Evolutionary conservation across 2,797 vertebrate genomes (phyloP).

Genomic region (Labroides dimidiatus): DNA sequence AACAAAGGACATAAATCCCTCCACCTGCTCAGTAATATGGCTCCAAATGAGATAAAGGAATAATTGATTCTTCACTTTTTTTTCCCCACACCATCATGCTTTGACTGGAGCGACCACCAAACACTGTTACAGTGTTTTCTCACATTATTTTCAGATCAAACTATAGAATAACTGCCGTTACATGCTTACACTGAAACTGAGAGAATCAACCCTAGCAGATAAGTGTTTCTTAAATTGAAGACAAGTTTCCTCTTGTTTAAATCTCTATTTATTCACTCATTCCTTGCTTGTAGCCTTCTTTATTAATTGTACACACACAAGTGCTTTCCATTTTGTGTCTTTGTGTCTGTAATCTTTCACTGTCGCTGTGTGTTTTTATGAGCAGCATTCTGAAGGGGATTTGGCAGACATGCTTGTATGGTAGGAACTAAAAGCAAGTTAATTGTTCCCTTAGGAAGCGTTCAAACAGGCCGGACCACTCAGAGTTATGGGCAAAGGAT

Average conservation of each 20-base stretch:
- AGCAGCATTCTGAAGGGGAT: slow-evolving; percentile 65
- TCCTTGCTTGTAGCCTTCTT: slow-evolving; percentile 25
- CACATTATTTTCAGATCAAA: slow-evolving; percentile 9
- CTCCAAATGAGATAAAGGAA: slow-evolving; percentile 35
- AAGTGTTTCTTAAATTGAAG: neutral
- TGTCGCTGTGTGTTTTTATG: slow-evolving; percentile 60
- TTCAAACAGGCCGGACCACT: slow-evolving; percentile 76
- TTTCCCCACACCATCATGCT: slow-evolving; percentile 20
- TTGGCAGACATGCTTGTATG: slow-evolving; percentile 78
- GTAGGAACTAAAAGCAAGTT: slow-evolving; percentile 85
- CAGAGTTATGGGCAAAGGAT: slow-evolving; percentile 77
- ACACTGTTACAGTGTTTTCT: slow-evolving; percentile 11
- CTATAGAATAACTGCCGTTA: slow-evolving; percentile 2
- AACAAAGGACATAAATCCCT: slow-evolving; percentile 38
- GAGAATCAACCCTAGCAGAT: slow-evolving; percentile 10
- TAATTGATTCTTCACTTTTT: slow-evolving; percentile 27
- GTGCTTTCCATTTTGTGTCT: slow-evolving; percentile 47
- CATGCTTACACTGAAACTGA: slow-evolving; percentile 27
- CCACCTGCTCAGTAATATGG: slow-evolving; percentile 32
- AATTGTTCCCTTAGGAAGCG: slow-evolving; percentile 84
- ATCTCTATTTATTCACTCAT: neutral
- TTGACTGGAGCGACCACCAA: slow-evolving; percentile 8
- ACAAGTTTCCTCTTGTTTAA: neutral
- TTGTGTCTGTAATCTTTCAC: slow-evolving; percentile 52
- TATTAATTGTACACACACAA: slow-evolving; percentile 19